phyloP scores from a whole-genome alignment of 2,797 vertebrate species.

The Hybognathus amarus region DNA sequence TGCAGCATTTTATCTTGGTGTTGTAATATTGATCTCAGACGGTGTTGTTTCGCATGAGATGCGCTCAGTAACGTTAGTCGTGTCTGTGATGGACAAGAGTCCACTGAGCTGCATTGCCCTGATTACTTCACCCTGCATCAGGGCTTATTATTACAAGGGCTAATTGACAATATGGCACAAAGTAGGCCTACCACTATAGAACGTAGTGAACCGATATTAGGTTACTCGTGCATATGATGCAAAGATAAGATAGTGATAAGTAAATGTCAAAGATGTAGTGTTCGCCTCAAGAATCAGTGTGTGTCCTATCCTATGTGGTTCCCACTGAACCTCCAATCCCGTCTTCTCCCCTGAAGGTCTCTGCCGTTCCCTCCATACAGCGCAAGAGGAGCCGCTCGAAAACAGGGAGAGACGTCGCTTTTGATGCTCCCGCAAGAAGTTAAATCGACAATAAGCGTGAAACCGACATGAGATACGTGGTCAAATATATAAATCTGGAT shows the following conservation, averaged over 20 bases:
- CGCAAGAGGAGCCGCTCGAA: not conserved
- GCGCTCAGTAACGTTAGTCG: not conserved
- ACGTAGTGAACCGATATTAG: not conserved
- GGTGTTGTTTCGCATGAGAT: not conserved
- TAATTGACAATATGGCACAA: not conserved
- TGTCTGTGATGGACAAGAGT: conserved; percentile 3
- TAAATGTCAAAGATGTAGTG: not conserved
- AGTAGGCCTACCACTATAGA: not conserved
- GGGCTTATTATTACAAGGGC: not conserved
- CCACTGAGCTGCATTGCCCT: conserved; percentile 16
- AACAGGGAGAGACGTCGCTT: conserved; percentile 21
- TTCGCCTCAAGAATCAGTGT: conserved; percentile 20
- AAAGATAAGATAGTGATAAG: not conserved
- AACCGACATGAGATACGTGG: conserved; percentile 34
- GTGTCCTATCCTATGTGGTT: conserved; percentile 14
- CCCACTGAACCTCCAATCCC: conserved; percentile 34
- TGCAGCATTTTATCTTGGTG: not conserved
- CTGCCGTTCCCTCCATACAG: conserved; percentile 5
- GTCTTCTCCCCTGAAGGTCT: conserved; percentile 27
- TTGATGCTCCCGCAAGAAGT: conserved; percentile 4
- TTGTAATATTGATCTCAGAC: not conserved
- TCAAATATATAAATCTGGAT: conserved; percentile 32
- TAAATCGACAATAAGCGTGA: not conserved
- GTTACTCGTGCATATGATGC: not conserved
- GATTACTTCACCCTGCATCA: conserved; percentile 1